phyloP scores from a whole-genome alignment of 2,888 invertebrate species.

The Julus scanicus region DNA sequence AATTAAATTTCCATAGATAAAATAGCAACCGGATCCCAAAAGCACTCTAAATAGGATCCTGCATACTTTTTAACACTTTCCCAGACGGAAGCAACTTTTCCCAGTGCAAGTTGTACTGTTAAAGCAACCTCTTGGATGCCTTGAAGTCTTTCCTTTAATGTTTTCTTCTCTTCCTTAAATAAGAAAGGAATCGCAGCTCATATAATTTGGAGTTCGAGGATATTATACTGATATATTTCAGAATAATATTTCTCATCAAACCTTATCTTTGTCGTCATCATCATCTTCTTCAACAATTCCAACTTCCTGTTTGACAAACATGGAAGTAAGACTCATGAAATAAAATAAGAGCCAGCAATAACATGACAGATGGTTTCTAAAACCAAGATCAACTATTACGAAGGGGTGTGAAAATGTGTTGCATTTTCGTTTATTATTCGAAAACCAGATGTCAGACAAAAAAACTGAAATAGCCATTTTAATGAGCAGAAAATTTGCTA shows the following conservation, averaged over 20 bases:
- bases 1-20: not conserved
- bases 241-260: slow-evolving; percentile 57
- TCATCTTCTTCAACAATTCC: slow-evolving; percentile 77
- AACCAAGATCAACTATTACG: no score
- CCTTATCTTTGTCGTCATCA: slow-evolving; percentile 89
- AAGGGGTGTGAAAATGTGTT: no score
- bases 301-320: slow-evolving; percentile 64
- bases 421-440: no score
- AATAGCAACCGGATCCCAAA: not conserved
- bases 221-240: not conserved
- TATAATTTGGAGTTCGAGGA: not conserved
- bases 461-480: no score
- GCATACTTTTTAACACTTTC: slow-evolving; percentile 94
- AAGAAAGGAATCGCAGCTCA: not conserved
- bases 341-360: not conserved
- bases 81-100: slow-evolving; percentile 91
- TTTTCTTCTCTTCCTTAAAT: slow-evolving; percentile 91
- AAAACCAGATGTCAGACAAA: no score
- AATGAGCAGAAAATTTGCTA: no score
- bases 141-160: slow-evolving; percentile 90
- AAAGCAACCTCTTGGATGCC: slow-evolving; percentile 98
- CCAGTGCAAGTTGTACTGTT: slow-evolving; percentile 95
- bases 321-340: not conserved
- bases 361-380: no score
- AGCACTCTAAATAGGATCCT: not conserved